These are phyloP conservation scores for Beaufortia kweichowensis DNA, from an alignment of 2,113 vertebrate species.

Conservation along the genomic window DNA sequence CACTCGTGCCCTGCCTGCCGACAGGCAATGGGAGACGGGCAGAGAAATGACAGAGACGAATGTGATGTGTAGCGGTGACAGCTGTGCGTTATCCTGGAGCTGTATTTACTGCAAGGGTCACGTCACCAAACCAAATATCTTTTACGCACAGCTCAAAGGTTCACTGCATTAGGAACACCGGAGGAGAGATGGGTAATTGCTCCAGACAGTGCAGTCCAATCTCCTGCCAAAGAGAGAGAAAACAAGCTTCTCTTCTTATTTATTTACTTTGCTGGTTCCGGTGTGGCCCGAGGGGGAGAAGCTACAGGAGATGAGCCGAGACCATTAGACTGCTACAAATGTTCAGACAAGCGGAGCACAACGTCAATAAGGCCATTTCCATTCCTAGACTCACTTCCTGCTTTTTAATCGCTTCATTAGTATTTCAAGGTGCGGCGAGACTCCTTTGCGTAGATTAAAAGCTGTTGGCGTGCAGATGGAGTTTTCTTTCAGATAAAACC, in stretches of 20 bases:
- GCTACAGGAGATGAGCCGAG: constrained; percentile 62
- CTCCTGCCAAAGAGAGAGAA: constrained; percentile 38
- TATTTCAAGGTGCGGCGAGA: neutral
- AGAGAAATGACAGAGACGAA: constrained; percentile 30
- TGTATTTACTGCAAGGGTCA: neutral
- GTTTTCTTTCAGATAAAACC: neutral
- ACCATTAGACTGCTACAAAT: constrained; percentile 62
- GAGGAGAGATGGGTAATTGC: constrained; percentile 55
- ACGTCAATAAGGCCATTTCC: constrained; percentile 8
- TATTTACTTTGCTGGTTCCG: constrained; percentile 51
- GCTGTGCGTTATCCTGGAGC: constrained; percentile 2
- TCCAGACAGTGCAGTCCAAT: constrained; percentile 52
- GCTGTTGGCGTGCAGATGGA: neutral
- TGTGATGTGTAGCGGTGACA: constrained; percentile 35
- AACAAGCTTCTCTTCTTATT: constrained; percentile 56
- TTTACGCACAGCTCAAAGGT: neutral
- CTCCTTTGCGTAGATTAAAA: neutral
- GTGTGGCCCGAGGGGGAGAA: constrained; percentile 57
- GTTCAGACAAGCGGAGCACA: constrained; percentile 58
- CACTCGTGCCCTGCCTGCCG: no score
- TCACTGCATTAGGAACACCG: neutral
- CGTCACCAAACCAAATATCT: no score
- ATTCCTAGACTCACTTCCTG: constrained; percentile 24
- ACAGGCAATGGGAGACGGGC: neutral
- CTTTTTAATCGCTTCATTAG: neutral